Base-by-base conservation (phyloP, 2,113 vertebrate genomes). In the Tor tambroides region DNA sequence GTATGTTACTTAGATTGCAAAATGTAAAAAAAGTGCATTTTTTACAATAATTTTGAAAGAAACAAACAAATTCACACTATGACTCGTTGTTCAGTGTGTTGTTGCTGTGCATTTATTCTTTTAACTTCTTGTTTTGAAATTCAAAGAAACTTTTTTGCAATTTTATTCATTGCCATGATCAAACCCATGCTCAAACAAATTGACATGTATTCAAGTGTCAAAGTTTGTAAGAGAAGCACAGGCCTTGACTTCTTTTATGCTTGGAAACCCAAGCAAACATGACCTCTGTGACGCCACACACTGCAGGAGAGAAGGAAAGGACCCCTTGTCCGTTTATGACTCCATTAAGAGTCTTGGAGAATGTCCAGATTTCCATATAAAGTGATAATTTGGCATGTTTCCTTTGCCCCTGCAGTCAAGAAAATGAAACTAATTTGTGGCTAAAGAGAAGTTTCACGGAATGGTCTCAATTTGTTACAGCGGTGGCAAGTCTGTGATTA, bases 261-360 rank as follows among this genome's bases (percentile, higher is more conserved):
- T 74, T 84, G 93, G 93, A 94, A 94, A 94, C 91, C 90, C 89
- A 92, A 91, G 92, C 91, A 93, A 94, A 94, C 92, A 91, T 90
- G 91, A 93, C 91, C 92, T 88, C 86, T 81, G 49, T 90, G 91
- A 92, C 90, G 89, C 87, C 78, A 87, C 30, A 59, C 87, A 77
- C 84, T 80, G 81, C 38, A 69, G 46, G 85, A 78, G 69, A 35
- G 90, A 89, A 91, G 91, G 80, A 89, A 88, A 43, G 35, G 14
- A 85, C 85, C 38, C 90, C 91, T 89, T 28, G 28, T 6, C 88
- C 78, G 91, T 93, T 92, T 89, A 91, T 86, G 86, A 88, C 41
- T 84, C 72, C 30, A 85, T 87, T 88, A 83, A 69, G n/a, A 87
- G 83, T 84, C 49, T 49, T 75, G 28, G 84, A 87, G 41, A n/a